Evolutionary conservation across 2,888 invertebrate genomes (phyloP).

Genomic region (Dromius quadrimaculatus): DNA sequence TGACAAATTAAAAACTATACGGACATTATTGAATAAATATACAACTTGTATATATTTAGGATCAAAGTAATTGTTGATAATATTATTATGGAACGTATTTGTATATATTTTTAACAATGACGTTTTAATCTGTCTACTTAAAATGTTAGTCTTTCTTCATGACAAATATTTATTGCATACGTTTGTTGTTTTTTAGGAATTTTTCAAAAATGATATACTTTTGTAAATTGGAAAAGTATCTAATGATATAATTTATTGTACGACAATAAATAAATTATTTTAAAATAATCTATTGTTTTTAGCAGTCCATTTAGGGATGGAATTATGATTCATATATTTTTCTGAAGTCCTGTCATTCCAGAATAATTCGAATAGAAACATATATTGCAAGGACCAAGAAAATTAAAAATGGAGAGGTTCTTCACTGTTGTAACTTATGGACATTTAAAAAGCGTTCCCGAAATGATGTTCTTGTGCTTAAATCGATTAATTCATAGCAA

Average conservation of each 20-base stretch:
- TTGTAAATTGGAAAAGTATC: constrained; percentile 12
- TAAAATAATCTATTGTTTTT: too few species aligned
- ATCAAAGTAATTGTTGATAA: constrained; percentile 30
- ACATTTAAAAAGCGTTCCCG: too few species aligned
- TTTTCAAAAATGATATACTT: constrained; percentile 8
- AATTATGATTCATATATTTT: too few species aligned
- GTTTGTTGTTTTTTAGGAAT: constrained; percentile 4
- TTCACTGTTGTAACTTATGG: too few species aligned
- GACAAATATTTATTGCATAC: constrained; percentile 30
- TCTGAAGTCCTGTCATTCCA: too few species aligned
- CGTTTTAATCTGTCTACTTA: constrained; percentile 30
- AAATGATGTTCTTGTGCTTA: too few species aligned
- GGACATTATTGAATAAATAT: constrained; percentile 20
- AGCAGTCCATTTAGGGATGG: too few species aligned
- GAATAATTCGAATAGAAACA: too few species aligned
- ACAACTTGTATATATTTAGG: constrained; percentile 20
- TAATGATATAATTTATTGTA: constrained; percentile 25
- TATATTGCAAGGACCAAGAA: too few species aligned
- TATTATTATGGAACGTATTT: constrained; percentile 26
- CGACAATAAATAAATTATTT: constrained; percentile 39
- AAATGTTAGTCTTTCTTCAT: constrained; percentile 21
- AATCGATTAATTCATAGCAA: too few species aligned
- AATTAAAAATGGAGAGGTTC: too few species aligned
- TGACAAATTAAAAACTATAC: constrained; percentile 6
- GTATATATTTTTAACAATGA: constrained; percentile 28